phyloP scores from a whole-genome alignment of 2,888 invertebrate species.

The Bedellia somnulentella region DNA sequence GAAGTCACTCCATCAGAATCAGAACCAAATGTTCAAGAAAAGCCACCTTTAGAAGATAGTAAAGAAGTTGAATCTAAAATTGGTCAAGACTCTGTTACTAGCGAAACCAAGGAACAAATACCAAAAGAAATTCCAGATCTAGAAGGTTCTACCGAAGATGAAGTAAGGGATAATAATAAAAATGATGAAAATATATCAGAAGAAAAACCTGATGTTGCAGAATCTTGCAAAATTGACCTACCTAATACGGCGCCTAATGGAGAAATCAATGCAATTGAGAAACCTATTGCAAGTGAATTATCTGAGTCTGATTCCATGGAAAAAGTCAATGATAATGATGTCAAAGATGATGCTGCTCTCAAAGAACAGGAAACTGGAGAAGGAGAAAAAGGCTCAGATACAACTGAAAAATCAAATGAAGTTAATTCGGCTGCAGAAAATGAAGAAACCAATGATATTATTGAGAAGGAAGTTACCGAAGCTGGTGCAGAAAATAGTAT shows the following conservation, averaged over 20 bases:
- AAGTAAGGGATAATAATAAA: slow-evolving; percentile 8
- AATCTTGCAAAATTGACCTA: no score
- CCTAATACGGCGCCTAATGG: no score
- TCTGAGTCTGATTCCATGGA: no score
- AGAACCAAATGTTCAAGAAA: no score
- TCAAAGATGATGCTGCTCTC: background rate
- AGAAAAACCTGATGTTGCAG: slow-evolving; percentile 4
- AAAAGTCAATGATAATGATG: slow-evolving; percentile 1
- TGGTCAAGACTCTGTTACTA: no score
- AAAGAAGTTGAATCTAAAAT: no score
- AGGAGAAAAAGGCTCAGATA: no score
- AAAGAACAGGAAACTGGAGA: background rate
- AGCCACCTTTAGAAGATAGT: no score
- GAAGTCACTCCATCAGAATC: no score
- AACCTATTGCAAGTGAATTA: background rate
- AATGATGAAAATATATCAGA: slow-evolving; percentile 9
- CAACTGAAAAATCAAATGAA: background rate
- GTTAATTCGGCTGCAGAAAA: no score
- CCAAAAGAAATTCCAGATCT: no score
- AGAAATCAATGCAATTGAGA: slow-evolving; percentile 1
- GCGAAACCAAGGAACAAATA: no score
- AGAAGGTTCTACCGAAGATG: slow-evolving; percentile 10
- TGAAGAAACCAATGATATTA: background rate
- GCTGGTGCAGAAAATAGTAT: background rate
- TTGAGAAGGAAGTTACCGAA: background rate